phyloP scores from a whole-genome alignment of 2,888 invertebrate species.

The Drosophila neonasuta region DNA sequence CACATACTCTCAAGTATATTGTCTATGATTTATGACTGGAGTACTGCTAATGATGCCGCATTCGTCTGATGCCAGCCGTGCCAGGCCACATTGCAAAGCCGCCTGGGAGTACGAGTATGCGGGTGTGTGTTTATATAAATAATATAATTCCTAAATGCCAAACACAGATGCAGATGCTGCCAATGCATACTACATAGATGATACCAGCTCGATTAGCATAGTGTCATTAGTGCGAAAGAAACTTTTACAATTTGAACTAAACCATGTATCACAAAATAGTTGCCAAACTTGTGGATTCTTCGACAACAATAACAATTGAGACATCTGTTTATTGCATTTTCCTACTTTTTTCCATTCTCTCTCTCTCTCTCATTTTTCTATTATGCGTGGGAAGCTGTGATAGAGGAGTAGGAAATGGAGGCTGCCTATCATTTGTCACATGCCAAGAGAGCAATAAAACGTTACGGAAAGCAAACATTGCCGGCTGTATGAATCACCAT shows the following conservation, averaged over 20 bases:
- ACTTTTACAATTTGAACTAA: constrained; percentile 50
- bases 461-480: constrained; percentile 40
- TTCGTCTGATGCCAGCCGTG: constrained; percentile 52
- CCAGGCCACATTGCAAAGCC: constrained; percentile 2
- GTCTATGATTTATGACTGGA: constrained; percentile 68
- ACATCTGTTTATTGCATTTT: constrained; percentile 39
- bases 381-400: neutral
- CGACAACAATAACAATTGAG: constrained; percentile 49
- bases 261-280: constrained; percentile 11
- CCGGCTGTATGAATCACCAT: constrained; percentile 55
- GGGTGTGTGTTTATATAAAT: constrained; percentile 17
- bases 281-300: constrained; percentile 22
- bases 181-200: constrained; percentile 22
- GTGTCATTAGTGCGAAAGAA: constrained; percentile 23
- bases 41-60: constrained; percentile 69
- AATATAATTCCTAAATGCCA: constrained; percentile 13
- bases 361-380: neutral
- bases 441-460: constrained; percentile 40
- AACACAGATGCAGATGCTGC: constrained; percentile 43
- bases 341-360: neutral
- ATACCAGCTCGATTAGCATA: constrained; percentile 37
- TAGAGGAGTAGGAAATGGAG: neutral
- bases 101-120: neutral
- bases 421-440: constrained; percentile 53
- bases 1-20: constrained; percentile 27